Evolutionary conservation across 2,797 vertebrate genomes (phyloP).

Genomic region (Pteropus rufus): DNA sequence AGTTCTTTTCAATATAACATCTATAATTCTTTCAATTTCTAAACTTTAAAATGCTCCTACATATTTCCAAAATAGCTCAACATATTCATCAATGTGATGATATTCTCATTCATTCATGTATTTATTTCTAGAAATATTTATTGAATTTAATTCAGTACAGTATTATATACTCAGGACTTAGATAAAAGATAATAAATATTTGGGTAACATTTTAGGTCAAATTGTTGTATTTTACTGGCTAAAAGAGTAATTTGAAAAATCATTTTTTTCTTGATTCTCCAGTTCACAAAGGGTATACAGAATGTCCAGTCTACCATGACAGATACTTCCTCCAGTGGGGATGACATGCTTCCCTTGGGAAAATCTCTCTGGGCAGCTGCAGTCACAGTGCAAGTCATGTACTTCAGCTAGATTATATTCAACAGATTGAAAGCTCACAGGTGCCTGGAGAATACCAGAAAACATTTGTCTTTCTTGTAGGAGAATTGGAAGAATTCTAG

Average conservation of each 20-base stretch:
- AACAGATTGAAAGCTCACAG: constrained; percentile 68
- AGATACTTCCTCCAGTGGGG: constrained; percentile 2
- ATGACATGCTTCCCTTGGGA: constrained; percentile 52
- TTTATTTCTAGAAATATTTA: constrained; percentile 16
- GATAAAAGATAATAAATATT: neutral
- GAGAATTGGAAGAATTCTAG: constrained; percentile 55
- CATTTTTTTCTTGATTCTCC: constrained; percentile 49
- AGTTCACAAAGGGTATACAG: constrained; percentile 42
- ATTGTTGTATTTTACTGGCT: constrained; percentile 11
- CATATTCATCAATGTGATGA: neutral
- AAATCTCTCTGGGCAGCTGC: neutral
- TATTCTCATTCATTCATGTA: neutral
- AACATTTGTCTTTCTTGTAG: constrained; percentile 67
- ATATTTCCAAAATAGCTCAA: neutral
- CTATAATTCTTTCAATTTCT: neutral
- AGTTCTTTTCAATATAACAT: neutral
- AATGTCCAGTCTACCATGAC: constrained; percentile 39
- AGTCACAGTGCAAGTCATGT: constrained; percentile 40
- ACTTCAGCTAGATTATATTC: constrained; percentile 58
- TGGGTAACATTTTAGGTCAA: constrained; percentile 12
- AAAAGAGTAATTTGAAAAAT: constrained; percentile 57
- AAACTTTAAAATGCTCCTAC: neutral
- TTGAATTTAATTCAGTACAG: neutral
- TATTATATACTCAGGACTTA: neutral
- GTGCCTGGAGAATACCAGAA: constrained; percentile 54